Evolutionary conservation across 2,888 invertebrate genomes (phyloP).

Genomic region (Oligia fasciuncula): DNA sequence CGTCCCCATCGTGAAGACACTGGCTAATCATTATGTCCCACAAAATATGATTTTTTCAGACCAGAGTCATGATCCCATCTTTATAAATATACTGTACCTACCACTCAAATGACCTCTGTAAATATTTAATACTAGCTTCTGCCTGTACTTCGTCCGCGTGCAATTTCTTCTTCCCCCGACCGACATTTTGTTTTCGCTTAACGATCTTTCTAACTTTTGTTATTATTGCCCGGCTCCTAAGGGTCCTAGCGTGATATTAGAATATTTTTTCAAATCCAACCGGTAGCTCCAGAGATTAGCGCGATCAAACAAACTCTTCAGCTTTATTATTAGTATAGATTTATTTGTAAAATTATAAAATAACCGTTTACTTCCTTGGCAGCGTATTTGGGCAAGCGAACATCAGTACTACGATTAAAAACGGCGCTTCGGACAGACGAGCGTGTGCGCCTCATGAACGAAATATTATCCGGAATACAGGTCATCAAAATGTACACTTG

Average conservation of each 20-base stretch:
- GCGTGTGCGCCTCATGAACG: constrained; percentile 97
- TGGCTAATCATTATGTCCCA: background rate
- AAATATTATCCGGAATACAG: constrained; percentile 94
- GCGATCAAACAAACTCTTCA: no score
- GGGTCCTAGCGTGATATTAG: no score
- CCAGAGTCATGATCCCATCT: background rate
- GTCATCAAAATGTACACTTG: constrained; percentile 98
- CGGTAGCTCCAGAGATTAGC: no score
- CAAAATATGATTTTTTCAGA: background rate
- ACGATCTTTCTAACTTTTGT: no score
- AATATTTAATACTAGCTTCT: no score
- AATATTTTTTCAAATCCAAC: no score
- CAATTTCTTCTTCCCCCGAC: no score
- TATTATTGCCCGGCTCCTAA: no score
- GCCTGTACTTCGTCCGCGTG: no score
- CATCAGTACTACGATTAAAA: constrained; percentile 93
- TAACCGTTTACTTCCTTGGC: constrained; percentile 57
- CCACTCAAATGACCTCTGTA: background rate
- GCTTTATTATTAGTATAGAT: no score
- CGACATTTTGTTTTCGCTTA: no score
- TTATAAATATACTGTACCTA: background rate
- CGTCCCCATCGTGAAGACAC: background rate
- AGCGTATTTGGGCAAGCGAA: constrained; percentile 94
- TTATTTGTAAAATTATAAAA: background rate
- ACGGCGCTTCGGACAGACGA: constrained; percentile 97